Conservation (phyloP, 2,113 vertebrate genomes). For the Toxostoma redivivum region DNA sequence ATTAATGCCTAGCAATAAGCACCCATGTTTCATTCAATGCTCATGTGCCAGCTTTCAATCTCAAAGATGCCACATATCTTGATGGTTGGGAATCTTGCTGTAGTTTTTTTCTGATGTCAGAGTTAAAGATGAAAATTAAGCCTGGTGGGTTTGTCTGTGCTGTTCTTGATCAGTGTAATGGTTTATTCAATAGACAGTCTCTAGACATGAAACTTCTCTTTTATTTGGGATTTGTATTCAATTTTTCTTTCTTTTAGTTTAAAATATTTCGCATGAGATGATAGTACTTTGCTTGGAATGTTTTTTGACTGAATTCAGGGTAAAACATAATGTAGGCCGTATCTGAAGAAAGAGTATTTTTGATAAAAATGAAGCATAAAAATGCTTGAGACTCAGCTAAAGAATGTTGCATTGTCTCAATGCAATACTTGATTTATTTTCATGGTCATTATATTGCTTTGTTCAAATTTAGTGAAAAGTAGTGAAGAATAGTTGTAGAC, state of each 20-base stretch:
- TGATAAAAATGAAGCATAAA: not conserved
- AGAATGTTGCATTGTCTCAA: not conserved
- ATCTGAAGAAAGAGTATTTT: not conserved
- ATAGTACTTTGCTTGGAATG: not conserved
- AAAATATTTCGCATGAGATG: not conserved
- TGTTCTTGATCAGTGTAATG: not conserved
- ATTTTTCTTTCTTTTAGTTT: not conserved
- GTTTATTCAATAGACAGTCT: not conserved
- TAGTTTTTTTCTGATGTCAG: not conserved
- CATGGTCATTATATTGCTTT: not conserved
- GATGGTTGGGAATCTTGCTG: not conserved
- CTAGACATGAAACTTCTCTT: not conserved
- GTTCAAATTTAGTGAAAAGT: constrained; percentile 15
- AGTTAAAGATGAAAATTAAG: not conserved
- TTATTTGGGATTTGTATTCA: not conserved
- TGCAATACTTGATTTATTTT: constrained; percentile 31
- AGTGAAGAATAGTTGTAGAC: not conserved
- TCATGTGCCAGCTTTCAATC: not conserved
- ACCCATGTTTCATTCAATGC: not conserved
- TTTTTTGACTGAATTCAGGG: not conserved
- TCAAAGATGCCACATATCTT: not conserved
- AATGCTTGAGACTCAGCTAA: not conserved
- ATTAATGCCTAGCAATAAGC: not conserved
- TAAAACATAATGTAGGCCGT: not conserved
- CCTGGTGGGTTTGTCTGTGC: not conserved